Evolutionary conservation across 2,888 invertebrate genomes (phyloP).

Genomic region (Melipona beecheii): DNA sequence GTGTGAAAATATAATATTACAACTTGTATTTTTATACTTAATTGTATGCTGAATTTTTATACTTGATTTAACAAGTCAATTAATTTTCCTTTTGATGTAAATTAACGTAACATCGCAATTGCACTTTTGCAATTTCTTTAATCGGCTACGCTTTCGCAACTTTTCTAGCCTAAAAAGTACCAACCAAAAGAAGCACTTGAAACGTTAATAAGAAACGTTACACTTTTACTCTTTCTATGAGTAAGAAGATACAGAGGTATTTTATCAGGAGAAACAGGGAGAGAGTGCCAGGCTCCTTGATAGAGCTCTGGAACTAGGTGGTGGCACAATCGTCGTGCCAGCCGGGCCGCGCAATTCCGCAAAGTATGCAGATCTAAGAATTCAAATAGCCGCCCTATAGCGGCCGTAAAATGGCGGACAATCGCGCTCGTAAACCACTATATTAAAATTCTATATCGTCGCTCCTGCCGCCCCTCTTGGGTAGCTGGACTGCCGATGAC

Average conservation of each 20-base stretch:
- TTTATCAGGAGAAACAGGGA: constrained; percentile 22
- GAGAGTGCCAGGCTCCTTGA: constrained; percentile 50
- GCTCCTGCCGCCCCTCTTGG: constrained; percentile 8
- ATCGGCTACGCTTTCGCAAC: too few species aligned
- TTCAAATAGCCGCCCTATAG: constrained; percentile 83
- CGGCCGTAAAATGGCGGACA: constrained; percentile 83
- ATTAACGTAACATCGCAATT: too few species aligned
- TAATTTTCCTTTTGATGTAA: too few species aligned
- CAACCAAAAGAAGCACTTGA: too few species aligned
- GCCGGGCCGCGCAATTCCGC: constrained; percentile 81
- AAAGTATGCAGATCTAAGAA: constrained; percentile 84
- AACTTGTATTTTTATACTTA: too few species aligned
- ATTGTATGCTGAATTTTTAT: too few species aligned
- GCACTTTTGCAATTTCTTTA: too few species aligned
- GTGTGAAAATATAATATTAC: too few species aligned
- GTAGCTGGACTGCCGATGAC: constrained; percentile 47
- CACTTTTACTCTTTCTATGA: not conserved
- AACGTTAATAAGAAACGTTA: too few species aligned
- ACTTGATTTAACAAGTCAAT: too few species aligned
- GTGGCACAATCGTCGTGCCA: constrained; percentile 64
- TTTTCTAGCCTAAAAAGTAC: too few species aligned
- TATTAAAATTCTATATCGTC: constrained; percentile 84
- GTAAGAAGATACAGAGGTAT: not conserved
- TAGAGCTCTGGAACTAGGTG: constrained; percentile 34
- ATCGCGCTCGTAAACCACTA: constrained; percentile 84